These are phyloP conservation scores for Fragum fragum DNA, from an alignment of 2,888 invertebrate genomes.

Conservation along the genomic window DNA sequence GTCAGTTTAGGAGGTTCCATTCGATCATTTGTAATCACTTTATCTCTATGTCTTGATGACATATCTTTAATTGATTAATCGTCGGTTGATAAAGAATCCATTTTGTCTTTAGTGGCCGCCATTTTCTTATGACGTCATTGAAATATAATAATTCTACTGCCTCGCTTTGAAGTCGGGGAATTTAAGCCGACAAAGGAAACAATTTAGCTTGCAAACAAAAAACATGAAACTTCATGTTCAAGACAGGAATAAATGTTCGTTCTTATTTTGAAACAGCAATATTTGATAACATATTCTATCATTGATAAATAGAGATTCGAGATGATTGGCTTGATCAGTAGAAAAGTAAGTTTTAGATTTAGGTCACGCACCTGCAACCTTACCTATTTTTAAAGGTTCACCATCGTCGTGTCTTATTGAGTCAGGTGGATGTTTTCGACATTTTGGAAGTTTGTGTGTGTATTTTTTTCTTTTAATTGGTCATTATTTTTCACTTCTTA, in stretches of 20 bases:
- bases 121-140: constrained; percentile 78
- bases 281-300: too few species aligned
- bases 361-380: constrained; percentile 23
- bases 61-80: constrained; percentile 40
- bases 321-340: too few species aligned
- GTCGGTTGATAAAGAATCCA: constrained; percentile 56
- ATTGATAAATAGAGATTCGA: too few species aligned
- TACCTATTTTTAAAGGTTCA: background rate
- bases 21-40: constrained; percentile 10
- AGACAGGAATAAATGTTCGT: too few species aligned
- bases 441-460: too few species aligned
- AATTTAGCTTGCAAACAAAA: too few species aligned
- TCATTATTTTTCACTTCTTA: too few species aligned
- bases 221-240: too few species aligned
- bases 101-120: constrained; percentile 78
- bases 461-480: too few species aligned
- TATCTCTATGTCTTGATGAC: constrained; percentile 42
- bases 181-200: constrained; percentile 28
- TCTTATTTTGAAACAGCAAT: too few species aligned
- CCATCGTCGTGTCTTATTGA: background rate
- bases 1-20: constrained; percentile 48
- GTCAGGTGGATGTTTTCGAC: too few species aligned
- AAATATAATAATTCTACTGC: constrained; percentile 67
- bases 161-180: constrained; percentile 56
- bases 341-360: background rate